Percentiles rank a stretch among this genome's conserved stretches.
Conservation (phyloP, 1,140 invertebrate species). For the Subanguina moxae region DNA sequence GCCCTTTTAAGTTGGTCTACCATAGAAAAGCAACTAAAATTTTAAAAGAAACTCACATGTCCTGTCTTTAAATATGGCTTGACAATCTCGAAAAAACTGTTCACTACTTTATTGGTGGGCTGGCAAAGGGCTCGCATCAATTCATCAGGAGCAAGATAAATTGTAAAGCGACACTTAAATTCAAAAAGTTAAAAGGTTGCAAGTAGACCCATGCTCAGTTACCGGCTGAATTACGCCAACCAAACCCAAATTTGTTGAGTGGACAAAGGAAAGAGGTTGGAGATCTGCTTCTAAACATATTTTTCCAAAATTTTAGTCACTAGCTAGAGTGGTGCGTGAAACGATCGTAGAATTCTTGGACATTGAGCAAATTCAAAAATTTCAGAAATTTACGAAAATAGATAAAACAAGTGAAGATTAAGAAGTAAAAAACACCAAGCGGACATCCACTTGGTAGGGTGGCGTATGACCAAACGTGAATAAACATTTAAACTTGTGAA, state of each 20-base stretch:
- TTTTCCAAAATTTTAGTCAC: no score
- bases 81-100: constrained; percentile 23
- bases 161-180: constrained; percentile 43
- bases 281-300: constrained; percentile 17
- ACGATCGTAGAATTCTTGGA: no score
- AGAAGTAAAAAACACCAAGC: no score
- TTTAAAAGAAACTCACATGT: constrained; percentile 5
- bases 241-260: constrained; percentile 23
- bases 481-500: no score
- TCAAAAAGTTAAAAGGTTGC: background rate
- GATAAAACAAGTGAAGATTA: no score
- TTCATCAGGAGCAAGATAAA: constrained; percentile 36
- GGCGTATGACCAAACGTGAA: no score
- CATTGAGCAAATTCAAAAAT: no score
- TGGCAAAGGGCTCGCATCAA: constrained; percentile 21
- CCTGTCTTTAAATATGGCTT: background rate
- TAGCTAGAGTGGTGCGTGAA: no score
- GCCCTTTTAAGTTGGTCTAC: no score
- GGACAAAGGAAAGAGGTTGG: constrained; percentile 28
- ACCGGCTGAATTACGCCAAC: constrained; percentile 32
- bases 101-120: constrained; percentile 15
- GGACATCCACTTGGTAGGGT: no score
- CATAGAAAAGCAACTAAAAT: no score
- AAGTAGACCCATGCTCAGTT: background rate
- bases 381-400: no score